Base-by-base conservation (phyloP, 2,888 invertebrate species). In the Oligia latruncula region DNA sequence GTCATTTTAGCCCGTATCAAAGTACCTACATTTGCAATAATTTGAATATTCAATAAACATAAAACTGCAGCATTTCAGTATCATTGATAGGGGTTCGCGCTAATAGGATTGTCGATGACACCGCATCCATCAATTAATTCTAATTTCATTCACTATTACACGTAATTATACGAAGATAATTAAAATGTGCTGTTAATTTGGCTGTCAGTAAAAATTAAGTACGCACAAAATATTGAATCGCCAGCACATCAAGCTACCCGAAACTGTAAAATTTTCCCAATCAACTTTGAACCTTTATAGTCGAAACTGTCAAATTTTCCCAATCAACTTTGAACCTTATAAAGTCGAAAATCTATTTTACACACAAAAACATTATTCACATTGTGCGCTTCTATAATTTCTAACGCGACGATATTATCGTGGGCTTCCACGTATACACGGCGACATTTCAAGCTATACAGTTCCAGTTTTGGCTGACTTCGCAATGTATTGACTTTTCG, bases 41-140 rank as follows among this genome's bases (percentile, higher is more conserved):
- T 64, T 80, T 62, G 55, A 85, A 71, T 78, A 71, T 58, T 62
- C 52, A 78, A 49, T 72, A 62, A 77, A 40, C 20, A 46, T 68
- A 49, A 72, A 64, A 64, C 9, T 75, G 35, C 35, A 64, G 8
- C 23, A 71, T 52, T 60, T 66, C 62, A 52, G 1, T 71, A 64
- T 75, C 58, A 76, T 55, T 79, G 71, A 78, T 67, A 73, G 46
- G 68, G n/a, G 67, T 72, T 78, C 17, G 15, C 49, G 43, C 35
- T 87, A 87, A 84, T 79, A n/a, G 52, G 52, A 79, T 75, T 83
- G 74, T 67, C 67, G 60, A 76, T 87, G 64, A 71, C 70, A 60
- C 35, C 64, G 60, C 52, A 71, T 71, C 46, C 49, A 74, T 83
- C 64, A 58, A 68, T 81, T 64, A 60, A 55, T 60, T 74, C 70